Percentiles rank a stretch among this genome's conserved stretches.
These are phyloP conservation scores for Oryctolagus cuniculus DNA, from an alignment of 2,113 vertebrate species.

Conservation along the genomic window mOryCun1.1 NC_091436.1:143622501-143623000, in stretches of 20 bases:
- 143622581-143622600: neutral
- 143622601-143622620: neutral
- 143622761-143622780: neutral
- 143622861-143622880: neutral
- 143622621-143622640: neutral
- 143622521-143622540: neutral
- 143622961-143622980: neutral
- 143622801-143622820: neutral
- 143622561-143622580: neutral
- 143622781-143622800: neutral
- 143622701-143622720: too few species aligned
- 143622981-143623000: neutral
- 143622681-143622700: too few species aligned
- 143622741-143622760: neutral
- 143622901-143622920: neutral
- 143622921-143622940: neutral
- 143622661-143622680: neutral
- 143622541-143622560: neutral
- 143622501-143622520: neutral
- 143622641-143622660: neutral
- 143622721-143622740: neutral
- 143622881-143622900: too few species aligned
- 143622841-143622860: fast-evolving
- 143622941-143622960: neutral
- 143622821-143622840: neutral